Evolutionary conservation across 2,888 invertebrate genomes (phyloP).

Genomic region (Alloplasta piceator): DNA sequence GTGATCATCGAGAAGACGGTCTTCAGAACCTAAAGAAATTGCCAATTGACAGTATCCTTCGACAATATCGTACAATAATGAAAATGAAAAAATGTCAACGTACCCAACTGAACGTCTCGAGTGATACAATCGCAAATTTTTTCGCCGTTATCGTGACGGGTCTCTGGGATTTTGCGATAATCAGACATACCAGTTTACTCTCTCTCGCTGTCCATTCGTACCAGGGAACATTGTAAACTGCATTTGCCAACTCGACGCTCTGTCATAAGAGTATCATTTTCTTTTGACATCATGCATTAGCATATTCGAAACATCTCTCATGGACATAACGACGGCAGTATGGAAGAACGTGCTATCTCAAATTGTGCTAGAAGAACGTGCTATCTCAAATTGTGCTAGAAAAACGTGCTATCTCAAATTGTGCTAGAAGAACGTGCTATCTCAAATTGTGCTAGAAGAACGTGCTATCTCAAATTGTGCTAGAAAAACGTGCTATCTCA

Average conservation of each 20-base stretch:
- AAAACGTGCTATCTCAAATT: no score
- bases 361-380: no score
- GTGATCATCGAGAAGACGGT: conserved; percentile 5
- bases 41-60: neutral
- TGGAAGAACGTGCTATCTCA: no score
- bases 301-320: no score
- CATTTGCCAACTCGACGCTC: conserved; percentile 45
- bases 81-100: neutral
- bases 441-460: no score
- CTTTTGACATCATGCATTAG: neutral
- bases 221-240: conserved; percentile 59
- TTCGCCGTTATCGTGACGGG: conserved; percentile 54
- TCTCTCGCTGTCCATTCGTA: conserved; percentile 40
- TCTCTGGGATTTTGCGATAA: conserved; percentile 53
- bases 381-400: no score
- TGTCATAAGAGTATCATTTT: conserved; percentile 2
- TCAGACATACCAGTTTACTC: conserved; percentile 40
- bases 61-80: neutral
- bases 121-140: conserved; percentile 47
- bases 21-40: conserved; percentile 15
- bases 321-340: no score
- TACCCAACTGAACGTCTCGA: conserved; percentile 55
- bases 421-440: no score
- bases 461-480: no score
- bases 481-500: no score